These are phyloP conservation scores for Bos indicus DNA, from an alignment of 2,113 vertebrate species.

Conservation along the genomic window DNA sequence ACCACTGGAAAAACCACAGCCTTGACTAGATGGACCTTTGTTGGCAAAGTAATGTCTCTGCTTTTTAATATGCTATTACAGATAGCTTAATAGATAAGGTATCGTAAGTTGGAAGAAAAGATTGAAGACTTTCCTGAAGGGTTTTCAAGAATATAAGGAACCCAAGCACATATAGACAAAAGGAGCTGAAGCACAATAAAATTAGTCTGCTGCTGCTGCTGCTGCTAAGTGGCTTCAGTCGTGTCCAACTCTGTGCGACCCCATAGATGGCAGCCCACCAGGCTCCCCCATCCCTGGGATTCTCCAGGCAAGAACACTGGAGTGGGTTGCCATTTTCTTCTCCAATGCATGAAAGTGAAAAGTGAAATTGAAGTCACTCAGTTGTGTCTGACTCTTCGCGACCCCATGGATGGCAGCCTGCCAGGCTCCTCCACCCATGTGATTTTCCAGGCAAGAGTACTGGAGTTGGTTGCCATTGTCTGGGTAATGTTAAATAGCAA, in stretches of 20 bases:
- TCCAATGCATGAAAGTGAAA: neutral
- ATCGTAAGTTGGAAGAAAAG: neutral
- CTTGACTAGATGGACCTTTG: no score
- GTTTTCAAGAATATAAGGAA: constrained; percentile 7
- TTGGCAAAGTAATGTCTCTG: no score
- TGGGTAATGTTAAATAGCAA: neutral
- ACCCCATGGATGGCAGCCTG: no score
- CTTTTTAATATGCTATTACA: neutral
- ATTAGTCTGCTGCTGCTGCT: neutral
- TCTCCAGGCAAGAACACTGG: neutral
- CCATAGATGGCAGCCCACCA: neutral
- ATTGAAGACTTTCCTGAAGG: neutral
- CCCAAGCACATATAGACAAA: neutral
- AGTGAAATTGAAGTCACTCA: neutral
- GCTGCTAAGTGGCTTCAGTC: neutral
- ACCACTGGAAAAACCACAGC: no score
- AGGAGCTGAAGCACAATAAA: neutral
- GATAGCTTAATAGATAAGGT: neutral
- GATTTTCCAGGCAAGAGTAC: no score
- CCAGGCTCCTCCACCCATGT: no score
- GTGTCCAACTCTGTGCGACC: rapidly evolving
- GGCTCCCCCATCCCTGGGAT: neutral
- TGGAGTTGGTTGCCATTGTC: no score
- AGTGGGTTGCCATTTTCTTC: neutral
- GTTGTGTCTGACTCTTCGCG: neutral